phyloP scores from a whole-genome alignment of 2,888 invertebrate species.

The Biston betularia region DNA sequence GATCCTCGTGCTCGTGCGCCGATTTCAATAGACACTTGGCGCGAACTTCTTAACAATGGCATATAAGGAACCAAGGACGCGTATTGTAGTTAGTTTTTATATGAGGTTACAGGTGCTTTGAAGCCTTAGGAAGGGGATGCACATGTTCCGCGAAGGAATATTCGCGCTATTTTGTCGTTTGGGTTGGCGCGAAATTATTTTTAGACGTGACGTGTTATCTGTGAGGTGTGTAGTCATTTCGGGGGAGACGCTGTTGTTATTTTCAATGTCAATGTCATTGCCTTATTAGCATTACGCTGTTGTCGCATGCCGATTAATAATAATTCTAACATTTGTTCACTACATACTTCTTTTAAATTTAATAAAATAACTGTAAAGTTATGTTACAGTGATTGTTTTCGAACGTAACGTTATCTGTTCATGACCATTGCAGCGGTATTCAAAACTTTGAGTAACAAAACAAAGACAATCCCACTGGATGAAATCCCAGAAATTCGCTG shows the following conservation, averaged over 20 bases:
- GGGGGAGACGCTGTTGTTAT: constrained; percentile 43
- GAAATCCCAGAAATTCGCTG: no score
- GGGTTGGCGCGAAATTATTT: constrained; percentile 53
- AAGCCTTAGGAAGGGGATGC: constrained; percentile 68
- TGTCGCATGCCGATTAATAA: constrained; percentile 6
- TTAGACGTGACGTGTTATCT: constrained; percentile 61
- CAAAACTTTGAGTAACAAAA: no score
- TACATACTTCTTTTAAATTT: not conserved
- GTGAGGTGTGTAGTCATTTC: constrained; percentile 53
- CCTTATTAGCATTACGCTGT: constrained; percentile 7
- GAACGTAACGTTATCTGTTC: no score
- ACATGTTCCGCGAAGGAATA: constrained; percentile 39
- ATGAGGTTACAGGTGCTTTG: constrained; percentile 74
- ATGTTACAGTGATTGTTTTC: no score
- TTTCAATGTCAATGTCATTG: constrained; percentile 34
- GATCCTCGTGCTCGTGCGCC: constrained; percentile 69
- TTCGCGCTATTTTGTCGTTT: constrained; percentile 40
- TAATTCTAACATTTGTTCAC: not conserved
- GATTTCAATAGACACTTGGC: constrained; percentile 83
- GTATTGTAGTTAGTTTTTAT: constrained; percentile 65
- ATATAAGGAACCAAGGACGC: constrained; percentile 81
- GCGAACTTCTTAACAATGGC: constrained; percentile 78
- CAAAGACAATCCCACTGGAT: no score
- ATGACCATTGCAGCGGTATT: no score
- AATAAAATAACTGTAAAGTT: no score